These are phyloP conservation scores for Sarcophaga rosellei DNA, from an alignment of 2,888 invertebrate genomes.

Conservation along the genomic window DNA sequence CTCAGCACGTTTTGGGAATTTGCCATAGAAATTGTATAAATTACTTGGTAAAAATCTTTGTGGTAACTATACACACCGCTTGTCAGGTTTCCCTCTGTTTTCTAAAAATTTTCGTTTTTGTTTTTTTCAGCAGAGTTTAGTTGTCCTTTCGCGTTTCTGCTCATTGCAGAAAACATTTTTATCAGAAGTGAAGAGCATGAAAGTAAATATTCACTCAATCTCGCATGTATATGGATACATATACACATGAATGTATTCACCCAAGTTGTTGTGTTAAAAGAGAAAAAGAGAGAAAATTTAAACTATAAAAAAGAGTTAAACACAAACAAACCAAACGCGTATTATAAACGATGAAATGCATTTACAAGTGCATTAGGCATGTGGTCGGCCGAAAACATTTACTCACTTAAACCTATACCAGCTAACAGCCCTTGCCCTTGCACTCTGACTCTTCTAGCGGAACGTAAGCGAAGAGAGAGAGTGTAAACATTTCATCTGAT, in stretches of 20 bases:
- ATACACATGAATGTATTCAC: background rate
- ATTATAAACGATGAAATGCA: conserved; percentile 41
- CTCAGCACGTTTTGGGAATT: conserved; percentile 20
- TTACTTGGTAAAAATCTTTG: conserved; percentile 10
- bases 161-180: background rate
- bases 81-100: no score
- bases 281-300: background rate
- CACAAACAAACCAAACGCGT: conserved; percentile 16
- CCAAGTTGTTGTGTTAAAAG: no score
- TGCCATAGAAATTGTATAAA: conserved; percentile 20
- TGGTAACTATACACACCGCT: background rate
- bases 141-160: background rate
- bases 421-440: background rate
- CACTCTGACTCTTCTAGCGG: no score
- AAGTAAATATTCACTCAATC: background rate
- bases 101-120: background rate
- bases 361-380: conserved; percentile 56
- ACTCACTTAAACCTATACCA: conserved; percentile 28
- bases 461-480: no score
- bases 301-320: background rate
- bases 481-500: no score
- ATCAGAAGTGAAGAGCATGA: background rate
- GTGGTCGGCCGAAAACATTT: conserved; percentile 46
- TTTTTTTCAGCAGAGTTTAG: background rate
- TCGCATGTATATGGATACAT: no score